Conservation (phyloP, 2,113 vertebrate species). For the Lycocorax pyrrhopterus region DNA sequence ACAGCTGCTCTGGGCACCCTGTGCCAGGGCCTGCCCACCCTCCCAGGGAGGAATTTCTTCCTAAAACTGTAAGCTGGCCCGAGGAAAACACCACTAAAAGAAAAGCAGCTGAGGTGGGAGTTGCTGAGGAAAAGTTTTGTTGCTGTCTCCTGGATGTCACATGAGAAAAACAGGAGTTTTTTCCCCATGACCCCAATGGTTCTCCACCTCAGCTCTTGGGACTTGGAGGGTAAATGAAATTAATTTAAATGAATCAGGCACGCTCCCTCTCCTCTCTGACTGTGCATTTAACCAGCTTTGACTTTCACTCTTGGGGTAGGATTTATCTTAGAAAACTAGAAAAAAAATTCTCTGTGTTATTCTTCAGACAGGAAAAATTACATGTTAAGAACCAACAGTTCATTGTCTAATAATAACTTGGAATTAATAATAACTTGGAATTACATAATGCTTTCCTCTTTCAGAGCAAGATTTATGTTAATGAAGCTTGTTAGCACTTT, state of each 20-base stretch:
- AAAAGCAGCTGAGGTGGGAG: background rate
- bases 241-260: background rate
- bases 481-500: background rate
- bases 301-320: background rate
- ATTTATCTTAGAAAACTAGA: background rate
- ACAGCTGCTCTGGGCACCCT: background rate
- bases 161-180: background rate
- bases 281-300: background rate
- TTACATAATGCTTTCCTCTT: background rate
- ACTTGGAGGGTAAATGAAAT: background rate
- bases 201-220: background rate
- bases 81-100: background rate
- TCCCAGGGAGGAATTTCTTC: fast-evolving
- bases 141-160: background rate
- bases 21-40: background rate
- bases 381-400: background rate
- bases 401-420: background rate
- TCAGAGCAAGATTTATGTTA: background rate
- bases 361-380: background rate
- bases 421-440: background rate
- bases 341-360: background rate
- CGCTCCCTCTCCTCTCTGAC: background rate
- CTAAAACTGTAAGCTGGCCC: background rate
- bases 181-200: background rate
- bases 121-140: background rate